A percentile compares a stretch with the other conserved stretches of the same genome.
phyloP scores from a whole-genome alignment of 2,113 vertebrate species.

The Eidolon helvum region DNA sequence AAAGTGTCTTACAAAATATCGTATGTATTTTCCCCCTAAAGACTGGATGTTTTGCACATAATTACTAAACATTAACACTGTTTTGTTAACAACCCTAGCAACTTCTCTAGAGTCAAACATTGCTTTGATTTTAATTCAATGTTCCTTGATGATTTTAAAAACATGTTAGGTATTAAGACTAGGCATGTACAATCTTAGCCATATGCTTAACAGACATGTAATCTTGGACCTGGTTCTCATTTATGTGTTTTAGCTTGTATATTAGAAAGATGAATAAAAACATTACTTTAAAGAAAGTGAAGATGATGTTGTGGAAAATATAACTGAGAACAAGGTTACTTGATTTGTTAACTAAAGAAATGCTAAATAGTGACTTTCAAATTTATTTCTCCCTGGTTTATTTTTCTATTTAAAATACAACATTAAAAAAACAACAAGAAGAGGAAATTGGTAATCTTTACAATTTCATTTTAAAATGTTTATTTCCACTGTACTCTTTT shows the following conservation, averaged over 20 bases:
- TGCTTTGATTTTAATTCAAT: constrained; percentile 63
- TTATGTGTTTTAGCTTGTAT: neutral
- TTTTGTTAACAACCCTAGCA: constrained; percentile 39
- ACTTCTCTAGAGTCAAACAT: neutral
- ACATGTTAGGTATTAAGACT: constrained; percentile 54
- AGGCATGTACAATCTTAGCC: constrained; percentile 43
- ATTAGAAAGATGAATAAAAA: constrained; percentile 3
- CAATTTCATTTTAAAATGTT: neutral
- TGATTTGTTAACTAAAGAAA: neutral
- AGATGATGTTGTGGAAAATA: neutral
- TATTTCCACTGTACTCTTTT: neutral
- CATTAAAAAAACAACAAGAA: neutral
- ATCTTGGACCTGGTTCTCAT: neutral
- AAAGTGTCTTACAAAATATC: neutral
- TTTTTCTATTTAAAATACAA: constrained; percentile 41
- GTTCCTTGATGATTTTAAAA: constrained; percentile 13
- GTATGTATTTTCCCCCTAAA: fast-evolving
- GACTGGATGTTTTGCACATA: neutral
- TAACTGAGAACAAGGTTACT: neutral
- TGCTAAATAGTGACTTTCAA: neutral
- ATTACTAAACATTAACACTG: neutral
- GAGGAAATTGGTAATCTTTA: neutral
- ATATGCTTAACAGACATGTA: neutral
- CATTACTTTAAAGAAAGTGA: constrained; percentile 38
- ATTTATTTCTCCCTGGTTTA: neutral